phyloP scores from a whole-genome alignment of 2,888 invertebrate species.

The Agrypnus murinus region DNA sequence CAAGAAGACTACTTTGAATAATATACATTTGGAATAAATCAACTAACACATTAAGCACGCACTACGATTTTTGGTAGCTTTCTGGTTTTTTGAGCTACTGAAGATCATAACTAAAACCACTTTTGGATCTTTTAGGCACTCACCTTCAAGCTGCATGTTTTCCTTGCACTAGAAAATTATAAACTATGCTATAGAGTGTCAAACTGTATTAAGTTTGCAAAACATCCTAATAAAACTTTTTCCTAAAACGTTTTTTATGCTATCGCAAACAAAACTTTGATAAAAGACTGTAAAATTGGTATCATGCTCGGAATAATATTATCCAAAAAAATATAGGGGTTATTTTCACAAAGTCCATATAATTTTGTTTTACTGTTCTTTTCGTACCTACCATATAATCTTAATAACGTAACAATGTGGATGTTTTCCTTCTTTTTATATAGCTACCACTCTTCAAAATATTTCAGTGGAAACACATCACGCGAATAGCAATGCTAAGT shows the following conservation, averaged over 20 bases:
- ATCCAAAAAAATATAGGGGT: slow-evolving; percentile 7
- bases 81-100: too few relatives aligned
- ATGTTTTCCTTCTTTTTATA: slow-evolving; percentile 8
- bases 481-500: neutral
- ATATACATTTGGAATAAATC: too few relatives aligned
- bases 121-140: too few relatives aligned
- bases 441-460: neutral
- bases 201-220: too few relatives aligned
- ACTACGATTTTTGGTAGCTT: too few relatives aligned
- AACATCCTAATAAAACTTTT: too few relatives aligned
- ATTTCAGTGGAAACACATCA: slow-evolving; percentile 11
- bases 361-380: slow-evolving; percentile 21
- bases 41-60: too few relatives aligned
- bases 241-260: neutral
- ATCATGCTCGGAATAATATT: slow-evolving; percentile 13
- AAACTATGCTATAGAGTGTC: too few relatives aligned
- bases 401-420: slow-evolving; percentile 20
- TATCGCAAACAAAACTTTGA: neutral
- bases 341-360: slow-evolving; percentile 2
- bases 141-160: too few relatives aligned
- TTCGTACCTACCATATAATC: slow-evolving; percentile 16
- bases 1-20: too few relatives aligned
- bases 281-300: slow-evolving; percentile 6
- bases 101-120: too few relatives aligned
- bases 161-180: too few relatives aligned